Percentiles rank a stretch among this genome's conserved stretches.
phyloP scores from a whole-genome alignment of 2,797 vertebrate species.

The Crocodylus rhombifer region DNA sequence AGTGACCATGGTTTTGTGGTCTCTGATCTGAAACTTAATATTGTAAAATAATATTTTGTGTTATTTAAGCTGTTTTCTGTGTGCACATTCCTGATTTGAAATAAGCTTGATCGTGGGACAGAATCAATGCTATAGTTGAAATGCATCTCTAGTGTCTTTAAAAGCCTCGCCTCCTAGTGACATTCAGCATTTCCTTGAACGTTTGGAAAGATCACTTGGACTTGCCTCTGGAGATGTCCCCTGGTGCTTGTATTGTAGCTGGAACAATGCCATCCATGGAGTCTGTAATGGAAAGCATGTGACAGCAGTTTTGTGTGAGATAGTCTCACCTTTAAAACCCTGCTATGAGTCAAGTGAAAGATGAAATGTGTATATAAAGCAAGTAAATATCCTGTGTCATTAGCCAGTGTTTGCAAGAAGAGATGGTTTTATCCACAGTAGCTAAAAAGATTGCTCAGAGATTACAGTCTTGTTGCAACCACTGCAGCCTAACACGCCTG shows the following conservation, averaged over 20 bases:
- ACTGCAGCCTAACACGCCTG: background rate
- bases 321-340: accelerated
- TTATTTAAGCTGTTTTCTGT: background rate
- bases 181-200: accelerated
- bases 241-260: accelerated
- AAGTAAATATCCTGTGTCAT: background rate
- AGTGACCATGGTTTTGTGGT: no score
- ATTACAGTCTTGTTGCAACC: background rate
- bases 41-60: background rate
- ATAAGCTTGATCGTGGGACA: background rate
- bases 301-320: background rate
- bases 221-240: background rate
- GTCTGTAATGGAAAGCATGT: background rate
- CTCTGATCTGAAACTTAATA: background rate
- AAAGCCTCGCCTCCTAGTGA: background rate
- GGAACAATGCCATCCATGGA: accelerated
- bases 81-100: constrained; percentile 22
- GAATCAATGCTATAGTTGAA: background rate
- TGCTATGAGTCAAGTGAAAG: accelerated
- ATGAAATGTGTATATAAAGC: background rate
- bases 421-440: background rate
- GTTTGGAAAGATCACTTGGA: background rate
- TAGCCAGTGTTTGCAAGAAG: accelerated
- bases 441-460: background rate
- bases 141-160: background rate